Percentiles rank a stretch among this genome's conserved stretches.
Evolutionary conservation across 2,888 invertebrate species (phyloP).

Genomic region (Leptura quadrifasciata): DNA sequence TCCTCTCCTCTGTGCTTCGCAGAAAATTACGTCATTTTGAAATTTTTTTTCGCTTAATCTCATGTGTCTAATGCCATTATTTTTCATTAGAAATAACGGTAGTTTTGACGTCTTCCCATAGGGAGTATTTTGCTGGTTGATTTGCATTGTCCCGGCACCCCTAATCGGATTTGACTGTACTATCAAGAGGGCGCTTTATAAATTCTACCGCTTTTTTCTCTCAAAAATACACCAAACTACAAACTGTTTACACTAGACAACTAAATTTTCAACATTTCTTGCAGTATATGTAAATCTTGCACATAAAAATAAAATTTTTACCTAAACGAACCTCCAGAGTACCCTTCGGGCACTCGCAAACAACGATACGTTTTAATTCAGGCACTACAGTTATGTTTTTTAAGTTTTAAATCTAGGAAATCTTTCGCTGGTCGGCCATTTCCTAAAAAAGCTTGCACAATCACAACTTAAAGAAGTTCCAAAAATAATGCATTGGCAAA

Average conservation of each 20-base stretch:
- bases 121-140: too few species aligned
- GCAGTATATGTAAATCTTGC: slow-evolving; percentile 30
- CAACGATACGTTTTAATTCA: slow-evolving; percentile 68
- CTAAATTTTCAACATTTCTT: slow-evolving; percentile 40
- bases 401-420: slow-evolving; percentile 44
- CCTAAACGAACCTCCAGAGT: slow-evolving; percentile 45
- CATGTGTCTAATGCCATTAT: not conserved
- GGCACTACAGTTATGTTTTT: slow-evolving; percentile 67
- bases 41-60: too few species aligned
- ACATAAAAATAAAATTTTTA: slow-evolving; percentile 42
- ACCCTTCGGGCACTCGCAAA: slow-evolving; percentile 61
- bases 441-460: slow-evolving; percentile 9
- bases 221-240: slow-evolving; percentile 51
- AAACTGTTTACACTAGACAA: slow-evolving; percentile 39
- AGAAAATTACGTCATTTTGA: too few species aligned
- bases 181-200: slow-evolving; percentile 31
- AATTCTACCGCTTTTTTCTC: slow-evolving; percentile 38
- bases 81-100: too few species aligned
- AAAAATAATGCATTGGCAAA: too few species aligned
- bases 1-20: too few species aligned
- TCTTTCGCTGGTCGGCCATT: not conserved
- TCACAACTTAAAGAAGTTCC: too few species aligned
- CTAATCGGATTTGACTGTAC: slow-evolving; percentile 12
- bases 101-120: too few species aligned
- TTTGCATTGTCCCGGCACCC: not conserved